Evolutionary conservation across 1,140 invertebrate species (phyloP).

Genomic region (Triops longicaudatus): DNA sequence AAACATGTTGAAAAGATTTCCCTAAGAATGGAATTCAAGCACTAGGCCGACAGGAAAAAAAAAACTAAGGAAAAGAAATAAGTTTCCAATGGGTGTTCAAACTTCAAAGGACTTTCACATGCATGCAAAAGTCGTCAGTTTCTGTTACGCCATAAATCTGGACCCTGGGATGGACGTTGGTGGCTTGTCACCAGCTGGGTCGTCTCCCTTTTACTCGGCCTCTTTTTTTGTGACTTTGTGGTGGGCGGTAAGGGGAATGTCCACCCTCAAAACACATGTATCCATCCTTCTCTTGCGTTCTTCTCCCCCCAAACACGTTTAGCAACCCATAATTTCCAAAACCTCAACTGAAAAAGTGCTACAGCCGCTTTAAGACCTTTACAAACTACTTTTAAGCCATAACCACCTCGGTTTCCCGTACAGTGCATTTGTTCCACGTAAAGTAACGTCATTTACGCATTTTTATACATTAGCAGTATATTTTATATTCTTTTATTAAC

Average conservation of each 20-base stretch:
- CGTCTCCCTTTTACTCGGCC: background rate
- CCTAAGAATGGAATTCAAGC: background rate
- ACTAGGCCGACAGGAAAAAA: background rate
- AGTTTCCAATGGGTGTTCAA: background rate
- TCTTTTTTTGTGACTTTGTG: background rate
- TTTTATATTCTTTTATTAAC: no score
- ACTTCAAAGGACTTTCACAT: background rate
- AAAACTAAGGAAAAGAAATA: background rate
- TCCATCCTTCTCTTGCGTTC: background rate
- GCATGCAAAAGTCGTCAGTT: slow-evolving; percentile 7
- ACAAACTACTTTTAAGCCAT: no score
- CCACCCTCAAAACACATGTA: background rate
- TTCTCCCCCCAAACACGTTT: no score
- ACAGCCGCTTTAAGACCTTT: no score
- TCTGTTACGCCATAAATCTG: slow-evolving; percentile 15
- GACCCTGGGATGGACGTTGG: background rate
- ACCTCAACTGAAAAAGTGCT: no score
- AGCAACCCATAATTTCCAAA: no score
- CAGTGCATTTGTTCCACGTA: no score
- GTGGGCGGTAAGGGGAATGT: background rate
- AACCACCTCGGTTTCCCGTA: no score
- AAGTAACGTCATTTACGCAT: no score
- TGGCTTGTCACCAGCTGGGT: slow-evolving; percentile 13
- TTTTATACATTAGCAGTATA: no score
- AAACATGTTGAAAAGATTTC: no score